These are phyloP conservation scores for Rhinoraja longicauda DNA, from an alignment of 2,797 vertebrate species.

Conservation along the genomic window DNA sequence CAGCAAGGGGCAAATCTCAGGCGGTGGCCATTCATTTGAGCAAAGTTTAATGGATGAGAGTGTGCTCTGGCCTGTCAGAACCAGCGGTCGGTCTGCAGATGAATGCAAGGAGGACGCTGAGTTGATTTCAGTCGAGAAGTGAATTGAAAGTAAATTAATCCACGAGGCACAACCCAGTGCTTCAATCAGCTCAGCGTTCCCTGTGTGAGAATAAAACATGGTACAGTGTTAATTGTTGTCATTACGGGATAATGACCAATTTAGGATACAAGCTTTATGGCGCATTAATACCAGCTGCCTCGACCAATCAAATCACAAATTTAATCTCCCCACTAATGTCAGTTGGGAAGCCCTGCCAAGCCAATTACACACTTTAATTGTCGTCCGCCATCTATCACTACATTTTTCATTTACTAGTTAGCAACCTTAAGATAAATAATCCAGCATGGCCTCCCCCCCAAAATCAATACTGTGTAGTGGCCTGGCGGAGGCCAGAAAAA, in stretches of 20 bases:
- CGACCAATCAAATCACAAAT: slow-evolving; percentile 26
- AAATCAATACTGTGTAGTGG: slow-evolving; percentile 15
- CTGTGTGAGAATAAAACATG: slow-evolving; percentile 8
- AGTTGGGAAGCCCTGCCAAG: neutral
- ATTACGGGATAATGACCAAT: slow-evolving; percentile 31
- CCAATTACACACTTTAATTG: slow-evolving; percentile 10
- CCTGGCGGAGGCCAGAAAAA: too few species aligned
- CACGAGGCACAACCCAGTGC: neutral
- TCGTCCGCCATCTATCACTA: neutral
- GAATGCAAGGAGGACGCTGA: neutral
- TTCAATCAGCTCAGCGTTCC: neutral
- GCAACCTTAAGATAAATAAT: neutral
- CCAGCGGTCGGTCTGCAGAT: neutral
- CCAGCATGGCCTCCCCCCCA: neutral
- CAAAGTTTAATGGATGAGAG: neutral
- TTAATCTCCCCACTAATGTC: neutral
- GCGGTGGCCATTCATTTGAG: too few species aligned
- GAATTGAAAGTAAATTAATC: neutral
- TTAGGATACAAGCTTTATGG: slow-evolving; percentile 31
- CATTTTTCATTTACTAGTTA: slow-evolving; percentile 27
- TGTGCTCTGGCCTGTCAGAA: too few species aligned
- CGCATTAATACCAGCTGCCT: slow-evolving; percentile 29
- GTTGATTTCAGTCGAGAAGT: neutral
- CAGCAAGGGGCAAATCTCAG: neutral
- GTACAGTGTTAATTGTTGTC: slow-evolving; percentile 23